Conservation (phyloP, 2,888 invertebrate genomes). For the Selenia dentaria region DNA sequence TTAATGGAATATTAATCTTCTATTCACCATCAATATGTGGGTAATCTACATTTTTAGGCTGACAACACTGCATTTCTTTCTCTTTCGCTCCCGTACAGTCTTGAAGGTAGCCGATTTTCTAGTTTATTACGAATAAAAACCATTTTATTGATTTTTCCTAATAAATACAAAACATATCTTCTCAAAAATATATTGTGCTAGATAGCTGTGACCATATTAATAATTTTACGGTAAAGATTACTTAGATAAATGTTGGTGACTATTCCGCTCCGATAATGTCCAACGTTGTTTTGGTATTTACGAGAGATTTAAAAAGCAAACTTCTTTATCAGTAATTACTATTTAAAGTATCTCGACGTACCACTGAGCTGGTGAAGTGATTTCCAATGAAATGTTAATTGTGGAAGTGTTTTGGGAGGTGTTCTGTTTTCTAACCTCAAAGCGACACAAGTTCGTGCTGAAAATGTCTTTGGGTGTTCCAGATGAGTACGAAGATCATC, state of each 20-base stretch:
- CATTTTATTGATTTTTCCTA: conserved; percentile 44
- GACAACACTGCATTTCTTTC: conserved; percentile 58
- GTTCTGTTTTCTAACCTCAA: conserved; percentile 63
- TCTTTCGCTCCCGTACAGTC: conserved; percentile 81
- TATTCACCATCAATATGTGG: too few species aligned
- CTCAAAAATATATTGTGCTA: conserved; percentile 5
- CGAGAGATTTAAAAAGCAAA: conserved; percentile 45
- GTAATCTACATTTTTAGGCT: too few species aligned
- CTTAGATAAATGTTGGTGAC: conserved; percentile 69
- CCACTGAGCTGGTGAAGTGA: conserved; percentile 18
- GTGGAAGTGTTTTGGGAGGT: conserved; percentile 27
- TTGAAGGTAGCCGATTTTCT: conserved; percentile 74
- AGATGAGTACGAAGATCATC: conserved; percentile 95
- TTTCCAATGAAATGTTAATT: conserved; percentile 35
- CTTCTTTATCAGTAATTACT: conserved; percentile 9
- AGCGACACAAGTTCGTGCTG: conserved; percentile 40
- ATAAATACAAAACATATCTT: conserved; percentile 48
- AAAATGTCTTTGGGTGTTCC: conserved; percentile 61
- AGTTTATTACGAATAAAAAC: conserved; percentile 40
- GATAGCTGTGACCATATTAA: conserved; percentile 9
- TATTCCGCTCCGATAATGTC: conserved; percentile 52
- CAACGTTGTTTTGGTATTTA: conserved; percentile 77
- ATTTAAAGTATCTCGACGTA: conserved; percentile 20
- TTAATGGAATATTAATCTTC: too few species aligned
- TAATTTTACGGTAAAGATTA: conserved; percentile 73